Evolutionary conservation across 1,140 invertebrate genomes (phyloP).

Genomic region (Drosophila parabipectinata): DNA sequence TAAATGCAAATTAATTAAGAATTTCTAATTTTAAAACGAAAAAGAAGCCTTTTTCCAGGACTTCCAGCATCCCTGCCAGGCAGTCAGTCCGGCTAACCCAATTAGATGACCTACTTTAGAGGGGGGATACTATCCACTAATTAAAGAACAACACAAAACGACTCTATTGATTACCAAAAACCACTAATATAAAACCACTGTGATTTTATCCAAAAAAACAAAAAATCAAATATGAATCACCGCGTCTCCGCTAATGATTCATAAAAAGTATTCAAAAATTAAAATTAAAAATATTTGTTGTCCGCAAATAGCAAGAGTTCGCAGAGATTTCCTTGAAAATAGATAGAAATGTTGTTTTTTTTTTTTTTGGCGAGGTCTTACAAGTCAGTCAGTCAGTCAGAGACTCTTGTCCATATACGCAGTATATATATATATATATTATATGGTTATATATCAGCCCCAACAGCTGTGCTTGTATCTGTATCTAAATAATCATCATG

Average conservation of each 20-base stretch:
- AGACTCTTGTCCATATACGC: conserved; percentile 25
- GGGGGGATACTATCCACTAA: conserved; percentile 1
- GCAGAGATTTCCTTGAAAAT: conserved; percentile 30
- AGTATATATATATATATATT: conserved; percentile 6
- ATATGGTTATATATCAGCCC: background rate
- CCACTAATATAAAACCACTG: background rate
- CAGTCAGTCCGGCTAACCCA: conserved; percentile 9
- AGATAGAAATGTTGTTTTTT: conserved; percentile 23
- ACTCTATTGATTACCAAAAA: conserved; percentile 27
- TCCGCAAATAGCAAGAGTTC: conserved; percentile 5
- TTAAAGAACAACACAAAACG: conserved; percentile 18
- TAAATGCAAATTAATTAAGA: background rate
- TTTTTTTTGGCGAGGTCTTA: conserved; percentile 37
- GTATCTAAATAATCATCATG: conserved; percentile 30
- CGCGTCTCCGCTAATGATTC: conserved; percentile 20
- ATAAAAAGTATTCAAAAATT: conserved; percentile 27
- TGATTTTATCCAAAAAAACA: background rate
- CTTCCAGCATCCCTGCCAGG: background rate
- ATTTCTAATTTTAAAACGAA: background rate
- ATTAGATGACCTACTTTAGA: conserved; percentile 39
- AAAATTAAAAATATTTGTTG: conserved; percentile 27
- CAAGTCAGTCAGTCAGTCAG: conserved; percentile 33
- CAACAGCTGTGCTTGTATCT: conserved; percentile 13
- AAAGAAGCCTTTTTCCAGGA: too few species aligned
- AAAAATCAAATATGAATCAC: conserved; percentile 18